These are phyloP conservation scores for Amblyjoppa proteus DNA, from an alignment of 2,888 invertebrate genomes.

Conservation along the genomic window DNA sequence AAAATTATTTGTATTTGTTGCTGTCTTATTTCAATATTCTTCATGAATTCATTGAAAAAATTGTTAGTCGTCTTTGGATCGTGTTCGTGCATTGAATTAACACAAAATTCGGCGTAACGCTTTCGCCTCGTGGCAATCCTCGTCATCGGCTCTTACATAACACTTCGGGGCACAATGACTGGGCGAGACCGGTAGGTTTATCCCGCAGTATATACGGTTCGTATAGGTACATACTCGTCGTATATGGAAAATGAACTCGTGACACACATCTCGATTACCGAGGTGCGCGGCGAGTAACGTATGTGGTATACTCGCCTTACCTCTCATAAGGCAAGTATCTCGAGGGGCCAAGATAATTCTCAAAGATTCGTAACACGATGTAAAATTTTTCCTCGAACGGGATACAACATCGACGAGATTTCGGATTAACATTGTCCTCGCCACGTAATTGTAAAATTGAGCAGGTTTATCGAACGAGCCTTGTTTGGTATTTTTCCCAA, in stretches of 20 bases:
- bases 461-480: background rate
- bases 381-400: background rate
- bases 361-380: slow-evolving; percentile 1
- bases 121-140: slow-evolving; percentile 1
- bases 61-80: background rate
- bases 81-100: background rate
- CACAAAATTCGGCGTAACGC: slow-evolving; percentile 10
- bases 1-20: background rate
- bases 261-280: slow-evolving; percentile 80
- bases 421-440: background rate
- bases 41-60: background rate
- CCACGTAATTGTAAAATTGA: background rate
- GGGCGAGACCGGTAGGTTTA: slow-evolving; percentile 37
- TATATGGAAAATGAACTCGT: slow-evolving; percentile 81
- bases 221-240: slow-evolving; percentile 67
- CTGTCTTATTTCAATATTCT: background rate
- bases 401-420: slow-evolving; percentile 1
- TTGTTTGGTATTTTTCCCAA: background rate
- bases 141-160: slow-evolving; percentile 37
- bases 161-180: slow-evolving; percentile 38
- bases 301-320: slow-evolving; percentile 44
- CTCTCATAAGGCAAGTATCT: background rate
- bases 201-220: slow-evolving; percentile 44
- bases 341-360: slow-evolving; percentile 3
- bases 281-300: slow-evolving; percentile 39